Evolutionary conservation across 1,140 invertebrate species (phyloP).

Genomic region (Pogonomyrmex barbatus): DNA sequence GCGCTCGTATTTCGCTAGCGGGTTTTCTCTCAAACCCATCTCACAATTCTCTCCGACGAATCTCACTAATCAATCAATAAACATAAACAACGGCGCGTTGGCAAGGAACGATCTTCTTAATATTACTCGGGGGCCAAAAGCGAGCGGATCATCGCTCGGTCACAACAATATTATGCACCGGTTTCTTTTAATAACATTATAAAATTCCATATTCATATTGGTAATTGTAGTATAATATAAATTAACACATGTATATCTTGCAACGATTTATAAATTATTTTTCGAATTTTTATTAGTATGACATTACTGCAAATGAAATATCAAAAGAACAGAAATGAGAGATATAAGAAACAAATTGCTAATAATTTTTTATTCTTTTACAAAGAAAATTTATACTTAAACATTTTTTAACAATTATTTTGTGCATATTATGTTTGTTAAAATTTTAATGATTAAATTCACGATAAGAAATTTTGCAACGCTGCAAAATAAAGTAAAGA

Average conservation of each 20-base stretch:
- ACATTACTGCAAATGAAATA: not conserved
- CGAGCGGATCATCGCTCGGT: too few relatives aligned
- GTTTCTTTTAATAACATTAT: too few relatives aligned
- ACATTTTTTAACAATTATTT: not conserved
- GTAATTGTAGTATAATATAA: not conserved
- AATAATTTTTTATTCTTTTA: not conserved
- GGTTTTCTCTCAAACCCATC: too few relatives aligned
- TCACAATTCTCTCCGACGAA: too few relatives aligned
- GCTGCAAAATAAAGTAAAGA: not conserved
- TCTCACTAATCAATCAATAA: too few relatives aligned
- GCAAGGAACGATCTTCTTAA: too few relatives aligned
- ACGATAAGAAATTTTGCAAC: not conserved
- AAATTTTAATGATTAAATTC: not conserved
- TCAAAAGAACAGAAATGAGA: not conserved
- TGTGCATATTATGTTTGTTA: not conserved
- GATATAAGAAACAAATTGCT: not conserved
- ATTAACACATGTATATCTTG: not conserved
- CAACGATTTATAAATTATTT: not conserved
- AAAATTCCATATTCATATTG: conserved; percentile 3
- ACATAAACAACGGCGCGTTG: too few relatives aligned
- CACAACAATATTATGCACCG: too few relatives aligned
- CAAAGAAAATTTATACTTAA: not conserved
- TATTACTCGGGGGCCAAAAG: too few relatives aligned
- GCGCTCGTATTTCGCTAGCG: too few relatives aligned
- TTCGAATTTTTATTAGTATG: not conserved